Percentiles rank a stretch among this genome's conserved stretches.
phyloP scores from a whole-genome alignment of 1,140 invertebrate species.

The Spodoptera litura region DNA sequence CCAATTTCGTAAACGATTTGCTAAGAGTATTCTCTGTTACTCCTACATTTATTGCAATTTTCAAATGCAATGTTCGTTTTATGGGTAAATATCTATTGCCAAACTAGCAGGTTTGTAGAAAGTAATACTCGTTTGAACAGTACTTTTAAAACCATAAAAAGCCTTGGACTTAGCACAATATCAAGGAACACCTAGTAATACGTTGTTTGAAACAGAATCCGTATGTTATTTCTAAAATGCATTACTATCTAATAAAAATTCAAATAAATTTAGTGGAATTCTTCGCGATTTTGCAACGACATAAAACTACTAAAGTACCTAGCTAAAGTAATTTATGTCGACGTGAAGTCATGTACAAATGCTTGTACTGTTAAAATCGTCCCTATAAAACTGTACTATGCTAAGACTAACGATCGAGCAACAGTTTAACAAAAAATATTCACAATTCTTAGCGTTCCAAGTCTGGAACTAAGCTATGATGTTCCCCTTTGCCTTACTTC shows the following conservation, averaged over 20 bases:
- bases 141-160: neutral
- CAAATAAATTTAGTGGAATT: neutral
- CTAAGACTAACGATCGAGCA: neutral
- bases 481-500: too few relatives aligned
- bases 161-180: too few relatives aligned
- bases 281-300: neutral
- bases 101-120: neutral
- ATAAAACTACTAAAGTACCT: neutral
- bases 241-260: neutral
- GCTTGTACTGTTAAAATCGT: constrained; percentile 20
- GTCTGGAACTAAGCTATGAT: too few relatives aligned
- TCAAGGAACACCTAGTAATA: too few relatives aligned
- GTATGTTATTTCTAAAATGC: neutral
- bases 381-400: constrained; percentile 9
- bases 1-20: constrained; percentile 20
- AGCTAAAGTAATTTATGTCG: neutral
- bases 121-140: neutral
- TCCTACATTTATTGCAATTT: constrained; percentile 19
- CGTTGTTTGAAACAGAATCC: too few relatives aligned
- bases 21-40: constrained; percentile 10
- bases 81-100: neutral
- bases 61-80: constrained; percentile 5
- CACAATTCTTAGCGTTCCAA: too few relatives aligned
- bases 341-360: neutral
- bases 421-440: too few relatives aligned